These are phyloP conservation scores for Sturnira hondurensis DNA, from an alignment of 2,113 vertebrate species.

Conservation along the genomic window DNA sequence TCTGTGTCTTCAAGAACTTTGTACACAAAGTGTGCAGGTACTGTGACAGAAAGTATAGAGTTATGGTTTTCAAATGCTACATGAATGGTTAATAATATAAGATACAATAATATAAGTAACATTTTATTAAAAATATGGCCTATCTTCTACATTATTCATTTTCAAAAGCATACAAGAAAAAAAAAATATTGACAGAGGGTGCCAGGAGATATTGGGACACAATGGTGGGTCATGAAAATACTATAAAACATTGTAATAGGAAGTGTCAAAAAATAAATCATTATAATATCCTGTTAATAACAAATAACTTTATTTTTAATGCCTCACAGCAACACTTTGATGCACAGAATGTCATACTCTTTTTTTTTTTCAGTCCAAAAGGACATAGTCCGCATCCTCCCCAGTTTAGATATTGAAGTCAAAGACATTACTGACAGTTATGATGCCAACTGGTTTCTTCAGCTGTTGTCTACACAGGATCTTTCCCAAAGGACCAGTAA, in stretches of 20 bases:
- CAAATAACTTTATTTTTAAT: neutral
- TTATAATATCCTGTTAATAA: neutral
- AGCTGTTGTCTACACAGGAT: constrained; percentile 82
- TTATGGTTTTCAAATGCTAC: neutral
- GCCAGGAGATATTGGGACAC: neutral
- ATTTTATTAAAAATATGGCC: neutral
- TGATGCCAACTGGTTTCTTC: constrained; percentile 82
- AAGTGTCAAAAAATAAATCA: neutral
- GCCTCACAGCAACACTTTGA: neutral
- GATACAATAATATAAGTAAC: neutral
- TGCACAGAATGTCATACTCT: constrained; percentile 7
- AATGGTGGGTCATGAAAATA: neutral
- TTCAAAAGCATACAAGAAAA: neutral
- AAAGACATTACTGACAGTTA: constrained; percentile 86
- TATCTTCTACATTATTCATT: neutral
- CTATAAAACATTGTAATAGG: neutral
- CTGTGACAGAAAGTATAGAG: neutral
- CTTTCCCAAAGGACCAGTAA: constrained; percentile 82
- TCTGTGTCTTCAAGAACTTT: neutral
- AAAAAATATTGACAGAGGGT: neutral
- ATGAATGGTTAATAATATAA: neutral
- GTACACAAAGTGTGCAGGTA: neutral
- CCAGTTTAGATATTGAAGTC: constrained; percentile 89
- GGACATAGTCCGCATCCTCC: constrained; percentile 83
- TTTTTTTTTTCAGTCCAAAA: constrained; percentile 82